Evolutionary conservation across 1,140 invertebrate genomes (phyloP), one percentile per base, ranked within the genome.

Genomic region (Rhagoletis pomonella): DNA sequence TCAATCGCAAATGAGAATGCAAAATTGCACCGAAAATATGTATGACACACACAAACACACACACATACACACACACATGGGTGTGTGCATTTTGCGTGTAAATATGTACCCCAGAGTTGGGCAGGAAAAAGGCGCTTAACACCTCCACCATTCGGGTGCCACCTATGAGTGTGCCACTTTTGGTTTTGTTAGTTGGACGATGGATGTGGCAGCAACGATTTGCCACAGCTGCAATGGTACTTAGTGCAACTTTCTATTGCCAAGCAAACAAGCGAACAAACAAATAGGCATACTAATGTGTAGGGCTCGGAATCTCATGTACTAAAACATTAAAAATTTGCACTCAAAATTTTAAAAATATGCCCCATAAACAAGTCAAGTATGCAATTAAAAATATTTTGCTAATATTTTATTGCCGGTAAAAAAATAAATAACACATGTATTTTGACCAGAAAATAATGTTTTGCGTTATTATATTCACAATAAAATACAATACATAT

Each of bases 191-290:
- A 14, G 42, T 47, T 47, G 67, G 67, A 44, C 67, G 42, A 73
- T 42, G 67, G 67, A 73, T 39, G 67, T n/a, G 67, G 67, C 67
- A 73, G 42, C 67, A 73, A 73, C 39, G 67, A 73, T 73, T 73
- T 73, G 67, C 67, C 67, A 39, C 67, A 73, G 12, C 67, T 73
- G 67, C 67, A 73, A 44, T 6, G 67, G 67, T 42, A 73, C 42
- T 73, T 73, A 73, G 39, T 44, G 67, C 67, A 73, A 73, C 67
- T 73, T 73, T 73, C 67, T 44, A 47, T 73, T 73, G 67, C 14
- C 44, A 4, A 47, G 12, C 42, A 47, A 73, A 73, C 17, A n/a
- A n/a, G n/a, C n/a, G n/a, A n/a, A n/a, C n/a, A 47, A 69, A 69
- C 44, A 39, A 4, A 6, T 39, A 44, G 29, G 29, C 29, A 29